Base-by-base conservation (phyloP, 2,113 vertebrate genomes). In the Buteo buteo region DNA sequence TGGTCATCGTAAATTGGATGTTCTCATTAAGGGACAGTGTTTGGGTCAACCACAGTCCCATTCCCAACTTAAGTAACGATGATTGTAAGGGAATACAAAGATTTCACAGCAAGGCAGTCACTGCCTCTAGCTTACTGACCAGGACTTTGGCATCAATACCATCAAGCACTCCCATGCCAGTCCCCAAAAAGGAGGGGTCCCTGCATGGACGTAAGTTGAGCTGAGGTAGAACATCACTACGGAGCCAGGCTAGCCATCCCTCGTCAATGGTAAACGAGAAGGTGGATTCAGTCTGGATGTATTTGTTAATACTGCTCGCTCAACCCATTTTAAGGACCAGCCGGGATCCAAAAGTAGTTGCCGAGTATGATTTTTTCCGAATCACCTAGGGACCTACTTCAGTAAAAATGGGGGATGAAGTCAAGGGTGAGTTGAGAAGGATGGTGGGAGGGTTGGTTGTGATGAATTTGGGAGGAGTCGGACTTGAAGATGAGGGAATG, bases 311-410 rank as follows among this genome's bases (percentile, higher is more conserved):
- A 3, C 20, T 20, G 16, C 34, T 57, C 40, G 1, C 15, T 36
- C 38, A 3, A 19, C 28, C 6, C 44, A 1, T n/a, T 21, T 50
- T 8, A 21, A 28, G 36, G 44, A 50, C 17, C 36, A 6, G 14
- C 22, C 7, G 9, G 36, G 66, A 38, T 40, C 65, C n/a, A 21
- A 32, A 70, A 70, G 22, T 32, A 7, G 20, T 17, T 3, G 31
- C 14, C 8, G 24, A 47, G 5, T 26, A 24, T 2, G 25, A 32
- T 42, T 52, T 64, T 54, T 52, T 5, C 40, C 2, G 1, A 31
- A 45, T 6, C 26, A 2, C 16, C 0, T 3, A 6, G 9, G 26
- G 55, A 76, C 44, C 44, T 20, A 15, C 34, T 82, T 25, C 3
- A 3, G 26, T 9, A 38, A 24, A 13, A 17, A 38, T 1, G 26